Evolutionary conservation across 2,113 vertebrate species (phyloP), one percentile per base, ranked within the genome.

Genomic region (Hydrochoerus hydrochaeris): DNA sequence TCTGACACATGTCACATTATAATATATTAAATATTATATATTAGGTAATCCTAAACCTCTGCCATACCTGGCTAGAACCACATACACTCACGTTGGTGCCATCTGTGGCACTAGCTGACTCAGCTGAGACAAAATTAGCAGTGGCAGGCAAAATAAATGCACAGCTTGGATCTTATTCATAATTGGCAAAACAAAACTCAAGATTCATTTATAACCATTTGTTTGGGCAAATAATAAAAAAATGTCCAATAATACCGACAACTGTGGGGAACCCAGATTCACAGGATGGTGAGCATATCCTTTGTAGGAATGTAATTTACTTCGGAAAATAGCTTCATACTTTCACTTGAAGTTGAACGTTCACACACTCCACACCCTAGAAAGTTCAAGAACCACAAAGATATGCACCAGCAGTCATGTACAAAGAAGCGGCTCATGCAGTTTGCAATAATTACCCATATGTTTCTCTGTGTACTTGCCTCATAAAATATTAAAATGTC

Each of bases 131-230:
- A 92, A 94, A 91, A 65, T 78, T 88, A 82, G 73, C 46, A 82
- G 38, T 9, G 35, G 49, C 24, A 84, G 58, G 58, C n/a, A 87
- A 95, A 89, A 69, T 26, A 46, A 20, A 57, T 35, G 35, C 19
- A 28, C 62, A 63, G 4, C 38, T 30, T 28, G 52, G 12, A 9
- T 7, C 13, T 90, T 13, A 17, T 63, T 73, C 54, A 63, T 63
- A 81, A 63, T 52, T 22, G 93, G 89, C 60, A 89, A 96, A 93
- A 80, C 67, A 96, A 63, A 95, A 62, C 60, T 67, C 73, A 69
- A 95, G 49, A 44, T 69, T 1, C 44, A 80, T 94, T 90, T 52
- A 44, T 81, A 65, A 67, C 71, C 52, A 77, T 67, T 92, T 28
- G 19, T 54, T n/a, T 22, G 28, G 44, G 22, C 6, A 73, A 69